Conservation (phyloP, 2,888 invertebrate species). For the Xestia xanthographa region DNA sequence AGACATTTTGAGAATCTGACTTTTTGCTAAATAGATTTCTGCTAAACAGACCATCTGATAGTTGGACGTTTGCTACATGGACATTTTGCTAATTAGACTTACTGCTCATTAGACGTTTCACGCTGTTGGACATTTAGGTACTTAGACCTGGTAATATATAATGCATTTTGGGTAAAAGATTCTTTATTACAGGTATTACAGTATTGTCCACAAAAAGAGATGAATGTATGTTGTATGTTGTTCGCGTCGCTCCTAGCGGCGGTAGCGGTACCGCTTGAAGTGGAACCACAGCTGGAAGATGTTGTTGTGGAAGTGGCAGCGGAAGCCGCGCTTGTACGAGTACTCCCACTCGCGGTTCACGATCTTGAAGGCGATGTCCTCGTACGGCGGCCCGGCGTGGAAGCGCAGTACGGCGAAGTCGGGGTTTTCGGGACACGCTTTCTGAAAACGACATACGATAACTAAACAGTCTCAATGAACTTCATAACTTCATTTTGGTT, state of each 20-base stretch:
- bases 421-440: conserved; percentile 96
- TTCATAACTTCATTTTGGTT: not conserved
- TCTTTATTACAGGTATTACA: conserved; percentile 30
- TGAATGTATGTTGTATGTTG: not conserved
- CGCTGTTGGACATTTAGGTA: too few relatives aligned
- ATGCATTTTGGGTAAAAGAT: conserved; percentile 5
- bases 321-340: conserved; percentile 99
- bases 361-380: conserved; percentile 99
- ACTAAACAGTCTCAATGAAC: not conserved
- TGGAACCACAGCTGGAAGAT: conserved; percentile 99
- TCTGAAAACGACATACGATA: conserved; percentile 88
- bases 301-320: conserved; percentile 99
- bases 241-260: conserved; percentile 90
- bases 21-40: too few relatives aligned
- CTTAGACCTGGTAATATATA: conserved; percentile 7
- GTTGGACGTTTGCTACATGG: too few relatives aligned
- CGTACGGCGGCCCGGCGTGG: conserved; percentile 99
- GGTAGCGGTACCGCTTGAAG: conserved; percentile 99
- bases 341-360: conserved; percentile 99
- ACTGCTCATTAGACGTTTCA: too few relatives aligned
- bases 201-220: not conserved
- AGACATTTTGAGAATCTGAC: too few relatives aligned
- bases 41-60: too few relatives aligned
- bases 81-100: too few relatives aligned
- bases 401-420: conserved; percentile 99